Percentiles rank a stretch among this genome's conserved stretches.
phyloP scores from a whole-genome alignment of 2,888 invertebrate genomes.

The Noctua janthina region DNA sequence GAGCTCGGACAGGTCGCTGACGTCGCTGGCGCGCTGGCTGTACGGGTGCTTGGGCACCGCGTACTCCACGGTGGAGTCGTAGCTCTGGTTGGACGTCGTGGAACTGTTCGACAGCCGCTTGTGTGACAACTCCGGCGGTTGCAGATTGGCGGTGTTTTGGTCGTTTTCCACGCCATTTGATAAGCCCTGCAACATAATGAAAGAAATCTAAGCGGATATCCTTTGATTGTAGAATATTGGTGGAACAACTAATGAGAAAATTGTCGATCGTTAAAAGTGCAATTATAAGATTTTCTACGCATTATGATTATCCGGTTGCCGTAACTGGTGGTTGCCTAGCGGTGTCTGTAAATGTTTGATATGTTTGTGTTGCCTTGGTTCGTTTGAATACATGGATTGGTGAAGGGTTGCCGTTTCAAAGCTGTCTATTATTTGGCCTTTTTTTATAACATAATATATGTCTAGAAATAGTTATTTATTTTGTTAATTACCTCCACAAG shows the following conservation, averaged over 20 bases:
- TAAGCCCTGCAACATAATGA: constrained; percentile 83
- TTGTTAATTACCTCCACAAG: background rate
- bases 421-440: background rate
- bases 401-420: background rate
- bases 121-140: constrained; percentile 80
- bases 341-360: background rate
- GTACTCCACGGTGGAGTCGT: constrained; percentile 86
- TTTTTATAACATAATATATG: background rate
- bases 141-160: constrained; percentile 84
- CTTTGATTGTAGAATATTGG: constrained; percentile 18
- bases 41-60: constrained; percentile 84
- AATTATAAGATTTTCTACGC: constrained; percentile 38
- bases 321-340: background rate
- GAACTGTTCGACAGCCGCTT: constrained; percentile 87
- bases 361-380: background rate
- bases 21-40: constrained; percentile 78
- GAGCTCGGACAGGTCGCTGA: constrained; percentile 77
- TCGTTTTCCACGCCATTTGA: constrained; percentile 88
- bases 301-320: constrained; percentile 19
- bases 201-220: constrained; percentile 56
- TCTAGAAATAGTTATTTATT: background rate
- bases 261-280: constrained; percentile 25
- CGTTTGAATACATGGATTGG: background rate
- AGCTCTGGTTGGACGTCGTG: constrained; percentile 86
- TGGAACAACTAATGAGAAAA: constrained; percentile 42